A percentile compares a stretch with the other conserved stretches of the same genome.
Conservation (phyloP, 1,140 invertebrate genomes). For the Thaumatotibia leucotreta region DNA sequence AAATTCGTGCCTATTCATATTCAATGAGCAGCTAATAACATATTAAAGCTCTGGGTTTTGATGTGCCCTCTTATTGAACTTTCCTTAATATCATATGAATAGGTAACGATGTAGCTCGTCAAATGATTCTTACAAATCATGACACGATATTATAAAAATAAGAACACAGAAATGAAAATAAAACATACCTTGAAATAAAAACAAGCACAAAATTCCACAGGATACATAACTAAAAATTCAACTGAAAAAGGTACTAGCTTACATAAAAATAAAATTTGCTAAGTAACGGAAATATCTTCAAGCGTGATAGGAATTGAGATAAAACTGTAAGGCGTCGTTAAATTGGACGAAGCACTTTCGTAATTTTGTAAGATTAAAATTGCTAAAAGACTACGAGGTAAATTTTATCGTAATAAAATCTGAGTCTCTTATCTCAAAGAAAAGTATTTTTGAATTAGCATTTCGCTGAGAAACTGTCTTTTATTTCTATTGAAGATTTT, state of each 20-base stretch:
- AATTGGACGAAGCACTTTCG: neutral
- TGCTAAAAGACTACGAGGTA: neutral
- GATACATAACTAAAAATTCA: conserved; percentile 1
- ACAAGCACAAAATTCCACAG: neutral
- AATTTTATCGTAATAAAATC: neutral
- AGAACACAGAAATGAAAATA: conserved; percentile 15
- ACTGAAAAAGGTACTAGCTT: neutral
- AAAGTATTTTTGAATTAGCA: conserved; percentile 7
- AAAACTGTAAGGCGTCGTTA: too few species aligned
- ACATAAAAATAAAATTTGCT: neutral
- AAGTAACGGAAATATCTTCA: neutral
- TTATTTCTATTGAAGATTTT: too few species aligned
- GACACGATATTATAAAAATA: too few species aligned
- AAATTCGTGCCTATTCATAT: neutral
- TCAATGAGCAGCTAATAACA: neutral
- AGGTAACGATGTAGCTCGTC: too few species aligned
- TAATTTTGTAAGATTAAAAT: neutral
- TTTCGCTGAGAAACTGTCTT: too few species aligned
- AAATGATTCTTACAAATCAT: too few species aligned
- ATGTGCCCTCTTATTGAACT: neutral
- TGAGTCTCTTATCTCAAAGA: neutral
- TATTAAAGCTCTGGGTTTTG: neutral
- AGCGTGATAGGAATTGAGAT: neutral
- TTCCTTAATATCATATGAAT: neutral
- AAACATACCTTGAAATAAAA: conserved; percentile 13